Evolutionary conservation across 2,113 vertebrate genomes (phyloP), one percentile per base, ranked within the genome.

Genomic region (Sphaerodactylus townsendi): DNA sequence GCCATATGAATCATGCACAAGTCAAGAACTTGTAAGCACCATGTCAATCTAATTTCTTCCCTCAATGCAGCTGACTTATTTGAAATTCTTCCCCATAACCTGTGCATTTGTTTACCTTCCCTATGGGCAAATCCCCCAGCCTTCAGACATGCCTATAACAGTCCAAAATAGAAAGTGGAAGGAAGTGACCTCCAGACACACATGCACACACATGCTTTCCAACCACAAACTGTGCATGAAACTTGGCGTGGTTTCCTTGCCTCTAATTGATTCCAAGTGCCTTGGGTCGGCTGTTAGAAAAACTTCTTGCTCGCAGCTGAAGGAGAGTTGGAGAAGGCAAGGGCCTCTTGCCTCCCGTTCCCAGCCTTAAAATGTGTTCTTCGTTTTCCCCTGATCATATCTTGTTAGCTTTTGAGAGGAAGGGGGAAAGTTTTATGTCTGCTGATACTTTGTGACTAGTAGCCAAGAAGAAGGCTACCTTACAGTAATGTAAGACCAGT

Each of bases 161-260:
- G 48, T 88, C 86, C 66, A 85, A 88, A 85, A 85, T 81, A 85
- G 86, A 81, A 88, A 81, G 73, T 85, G 86, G 86, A 88, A 88
- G 82, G 86, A 88, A 81, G 65, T 35, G 14, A 37, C 23, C 65
- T 59, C 28, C 46, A 35, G 11, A 11, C 30, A 44, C 1, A 41
- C 44, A 46, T 37, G 75, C 46, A 65, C 28, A 23, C 1, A 30
- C 39, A 46, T 37, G 72, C 48, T 69, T 44, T 76, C 64, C 59
- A 68, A 79, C 56, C 77, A 71, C 59, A 75, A 59, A 62, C 72
- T 39, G 10, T 79, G 62, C 28, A 68, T 76, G 35, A 71, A 82
- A 46, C 4, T 7, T 75, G 56, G 59, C 68, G 46, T 70, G 10
- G 23, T 13, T 28, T 65, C 41, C 17, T 79, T 41, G 6, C 33